phyloP scores from a whole-genome alignment of 2,888 invertebrate species.

The Aquatica leii region DNA sequence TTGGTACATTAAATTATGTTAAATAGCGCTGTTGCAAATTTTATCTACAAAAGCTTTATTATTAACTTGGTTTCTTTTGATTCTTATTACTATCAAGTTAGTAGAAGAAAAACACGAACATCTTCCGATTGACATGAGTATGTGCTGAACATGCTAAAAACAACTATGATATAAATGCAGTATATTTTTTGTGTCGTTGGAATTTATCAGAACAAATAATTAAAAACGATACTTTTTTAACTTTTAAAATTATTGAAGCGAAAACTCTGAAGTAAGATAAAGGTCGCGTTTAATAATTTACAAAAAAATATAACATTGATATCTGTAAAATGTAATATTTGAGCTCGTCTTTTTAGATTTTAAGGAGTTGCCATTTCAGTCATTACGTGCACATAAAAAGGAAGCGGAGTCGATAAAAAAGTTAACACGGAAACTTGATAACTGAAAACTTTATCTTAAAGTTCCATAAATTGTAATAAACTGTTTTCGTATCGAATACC shows the following conservation, averaged over 20 bases:
- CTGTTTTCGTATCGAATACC: conserved; percentile 36
- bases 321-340: conserved; percentile 31
- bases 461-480: conserved; percentile 41
- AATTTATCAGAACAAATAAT: too few relatives aligned
- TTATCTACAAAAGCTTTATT: too few relatives aligned
- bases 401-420: conserved; percentile 47
- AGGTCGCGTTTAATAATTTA: conserved; percentile 13
- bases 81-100: too few relatives aligned
- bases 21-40: too few relatives aligned
- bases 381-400: conserved; percentile 49
- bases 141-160: too few relatives aligned
- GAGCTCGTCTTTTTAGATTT: conserved; percentile 28
- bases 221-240: not conserved
- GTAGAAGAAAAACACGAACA: too few relatives aligned
- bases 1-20: too few relatives aligned
- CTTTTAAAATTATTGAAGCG: not conserved
- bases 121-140: too few relatives aligned
- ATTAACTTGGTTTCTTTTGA: too few relatives aligned
- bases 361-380: conserved; percentile 48
- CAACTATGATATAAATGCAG: too few relatives aligned
- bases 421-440: conserved; percentile 46
- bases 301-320: conserved; percentile 23
- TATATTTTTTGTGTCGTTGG: too few relatives aligned
- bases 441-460: conserved; percentile 44
- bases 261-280: not conserved